Evolutionary conservation across 2,797 vertebrate species (phyloP), one percentile per base, ranked within the genome.

Genomic region (Kryptolebias ocellatus): DNA sequence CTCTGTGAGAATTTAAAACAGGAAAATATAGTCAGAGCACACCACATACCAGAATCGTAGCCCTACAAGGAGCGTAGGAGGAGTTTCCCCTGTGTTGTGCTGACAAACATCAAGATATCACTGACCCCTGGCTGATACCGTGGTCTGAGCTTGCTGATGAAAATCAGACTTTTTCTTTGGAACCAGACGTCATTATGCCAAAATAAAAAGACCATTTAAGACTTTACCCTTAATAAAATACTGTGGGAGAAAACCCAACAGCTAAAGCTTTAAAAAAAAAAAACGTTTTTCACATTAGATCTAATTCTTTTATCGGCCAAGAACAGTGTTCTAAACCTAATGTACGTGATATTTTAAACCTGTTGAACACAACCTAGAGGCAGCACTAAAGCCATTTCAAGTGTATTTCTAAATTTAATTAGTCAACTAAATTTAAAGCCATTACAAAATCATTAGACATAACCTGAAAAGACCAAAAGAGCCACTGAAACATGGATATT

Each of bases 1-100:
- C 95, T 99, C 98, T 99, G 72, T 77, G 58, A 66, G n/a, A 54
- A 67, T 5, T 34, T 5, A 46, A 60, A 69, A 51, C 20, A 31
- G 16, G 4, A 45, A 94, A 58, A 17, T 24, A 4, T 34, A 69
- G 37, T 50, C 50, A 18, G 53, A 63, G 42, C 20, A 50, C 28
- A 68, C 0, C 20, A 29, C 28, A 51, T 45, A 34, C 45, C 34
- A 57, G 5, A 6, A 12, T 24, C 31, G 65, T 49, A 51, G 55
- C 63, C 65, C 53, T 82, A 59, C n/a, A 59, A 79, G 75, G 80
- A 78, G 31, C 64, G 50, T 15, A 63, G 53, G 55, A 67, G 68
- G 57, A 60, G 16, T 70, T 78, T 81, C 64, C 71, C 28, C 34
- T 66, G 2, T 62, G 67, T 62, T 67, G 44, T 34, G 37, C 51